Evolutionary conservation across 64 coral and sea anemone species (phyloP), one percentile per base, ranked within the genome.

Genomic region (Actinia equina): DNA sequence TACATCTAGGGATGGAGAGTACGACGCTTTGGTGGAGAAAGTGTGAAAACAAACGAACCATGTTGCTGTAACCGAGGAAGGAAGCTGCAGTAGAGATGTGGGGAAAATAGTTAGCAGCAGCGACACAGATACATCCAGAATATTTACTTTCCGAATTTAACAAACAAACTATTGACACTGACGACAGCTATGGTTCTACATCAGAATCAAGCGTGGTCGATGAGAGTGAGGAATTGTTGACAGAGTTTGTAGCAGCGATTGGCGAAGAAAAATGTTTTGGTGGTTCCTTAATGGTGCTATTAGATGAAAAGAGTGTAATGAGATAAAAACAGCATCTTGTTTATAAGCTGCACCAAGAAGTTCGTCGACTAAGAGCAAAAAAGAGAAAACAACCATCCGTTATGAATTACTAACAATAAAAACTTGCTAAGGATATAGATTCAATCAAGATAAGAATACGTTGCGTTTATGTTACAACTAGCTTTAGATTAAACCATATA

Each of bases 251-350:
- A 23, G 64, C n/a, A 70, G 6, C 23, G 64, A 70, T 23, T 23
- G 64, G 64, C 17, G 64, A 70, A 70, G 64, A 70, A 70, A 70
- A 70, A 19, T 70, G 64, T 70, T 20, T 5, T 70, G 64, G 6
- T 70, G 22, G 59, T 76, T 89, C 44, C 41, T 89, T 25, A 62
- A 89, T 43, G 2, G 1, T 7, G 65, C 83, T 41, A n/a, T n/a
- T n/a, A 58, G 51, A 78, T 52, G 71, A 59, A 80, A 71, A 88
- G 15, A n/a, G 59, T 20, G 52, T 59, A 7, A 2, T 80, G 17
- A 88, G 60, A 88, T 7, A 41, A 41, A 88, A 88, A 52, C n/a
- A n/a, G n/a, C 76, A 52, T 8, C 59, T 88, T 10, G 77, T 11
- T 44, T 71, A 88, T 27, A 88, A 88, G 78, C 60, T 86, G 20